Evolutionary conservation across 2,888 invertebrate genomes (phyloP), one percentile per base, ranked within the genome.

Genomic region (Andrena camellia): DNA sequence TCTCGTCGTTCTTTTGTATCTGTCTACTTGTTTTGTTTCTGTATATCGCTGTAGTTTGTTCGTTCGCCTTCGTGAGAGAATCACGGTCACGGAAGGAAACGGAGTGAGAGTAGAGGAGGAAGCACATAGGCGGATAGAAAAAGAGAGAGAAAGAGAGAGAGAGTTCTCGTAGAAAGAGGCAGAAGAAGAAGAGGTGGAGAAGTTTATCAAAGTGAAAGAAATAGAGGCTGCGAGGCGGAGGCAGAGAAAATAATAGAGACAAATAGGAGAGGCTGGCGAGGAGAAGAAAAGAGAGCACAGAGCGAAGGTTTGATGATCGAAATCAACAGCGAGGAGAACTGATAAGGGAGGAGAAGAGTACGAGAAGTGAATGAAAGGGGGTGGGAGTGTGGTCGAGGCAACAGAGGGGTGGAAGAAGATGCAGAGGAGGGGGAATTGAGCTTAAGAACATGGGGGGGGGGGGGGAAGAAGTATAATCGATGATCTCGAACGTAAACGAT

Each of bases 41-140:
- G 48, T 78, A 62, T 62, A 59, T 75, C 42, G 75, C 71, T 79
- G 57, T 68, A 52, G 60, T 82, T 76, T 78, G 67, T 83, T 78
- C 74, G 74, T 81, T 81, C 83, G 83, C 83, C 83, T 78, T 83
- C 83, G 83, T 78, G 83, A 83, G 76, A 83, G 23, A 57, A 17
- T 80, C 35, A 81, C 77, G 80, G 78, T 80, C 66, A 78, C 78
- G 78, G 69, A 57, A 67, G 80, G 81, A 83, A 71, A 54, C 72
- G 72, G 70, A 81, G 31, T 52, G 57, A 86, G 64, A 84, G 50
- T 62, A 66, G 26, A 48, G 2, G 66, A 57, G 57, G 60, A 62
- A 3, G 42, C 2, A 79, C 26, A 60, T 13, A 74, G 31, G 59
- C 35, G 71, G 26, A 72, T 17, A 79, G 42, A 70, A 10, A 68